Percentiles rank a stretch among this genome's conserved stretches.
These are phyloP conservation scores for Trachurus trachurus DNA, from an alignment of 2,797 vertebrate species.

Conservation along the genomic window DNA sequence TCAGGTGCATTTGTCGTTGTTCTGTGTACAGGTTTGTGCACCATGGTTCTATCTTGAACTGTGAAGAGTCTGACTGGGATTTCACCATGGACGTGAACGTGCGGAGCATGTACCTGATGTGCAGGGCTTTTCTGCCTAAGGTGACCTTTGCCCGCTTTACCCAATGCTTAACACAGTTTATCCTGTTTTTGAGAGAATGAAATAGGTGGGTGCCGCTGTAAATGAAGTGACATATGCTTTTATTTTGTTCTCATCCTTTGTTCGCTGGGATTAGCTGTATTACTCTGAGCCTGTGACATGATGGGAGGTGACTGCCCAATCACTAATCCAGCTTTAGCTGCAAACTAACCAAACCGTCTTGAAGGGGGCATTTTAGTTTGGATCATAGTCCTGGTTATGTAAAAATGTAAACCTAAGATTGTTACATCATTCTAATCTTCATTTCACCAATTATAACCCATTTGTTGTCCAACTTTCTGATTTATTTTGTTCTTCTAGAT, in stretches of 20 bases:
- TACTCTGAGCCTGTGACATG: conserved; percentile 73
- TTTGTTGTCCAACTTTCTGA: neutral
- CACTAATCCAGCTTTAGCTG: conserved; percentile 74
- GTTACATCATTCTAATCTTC: neutral
- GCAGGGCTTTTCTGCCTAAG: conserved; percentile 93
- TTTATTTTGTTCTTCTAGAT: conserved; percentile 86
- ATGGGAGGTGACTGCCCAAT: conserved; percentile 59
- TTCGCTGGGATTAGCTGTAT: conserved; percentile 73
- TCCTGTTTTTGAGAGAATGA: conserved; percentile 16
- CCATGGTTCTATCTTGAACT: conserved; percentile 93
- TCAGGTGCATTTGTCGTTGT: neutral
- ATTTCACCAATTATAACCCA: neutral
- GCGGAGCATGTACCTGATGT: conserved; percentile 97
- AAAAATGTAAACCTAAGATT: neutral
- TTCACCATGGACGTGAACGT: conserved; percentile 96
- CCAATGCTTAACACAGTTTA: conserved; percentile 37
- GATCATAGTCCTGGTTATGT: conserved; percentile 1
- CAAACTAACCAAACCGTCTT: conserved; percentile 60
- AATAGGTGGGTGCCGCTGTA: conserved; percentile 20
- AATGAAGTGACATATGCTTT: conserved; percentile 70
- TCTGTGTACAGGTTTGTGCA: conserved; percentile 90
- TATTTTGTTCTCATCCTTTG: conserved; percentile 69
- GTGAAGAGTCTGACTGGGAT: conserved; percentile 94
- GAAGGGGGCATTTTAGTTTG: conserved; percentile 13
- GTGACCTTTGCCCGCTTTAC: conserved; percentile 75